phyloP scores from a whole-genome alignment of 1,140 invertebrate species.

The Micrasema minimum region DNA sequence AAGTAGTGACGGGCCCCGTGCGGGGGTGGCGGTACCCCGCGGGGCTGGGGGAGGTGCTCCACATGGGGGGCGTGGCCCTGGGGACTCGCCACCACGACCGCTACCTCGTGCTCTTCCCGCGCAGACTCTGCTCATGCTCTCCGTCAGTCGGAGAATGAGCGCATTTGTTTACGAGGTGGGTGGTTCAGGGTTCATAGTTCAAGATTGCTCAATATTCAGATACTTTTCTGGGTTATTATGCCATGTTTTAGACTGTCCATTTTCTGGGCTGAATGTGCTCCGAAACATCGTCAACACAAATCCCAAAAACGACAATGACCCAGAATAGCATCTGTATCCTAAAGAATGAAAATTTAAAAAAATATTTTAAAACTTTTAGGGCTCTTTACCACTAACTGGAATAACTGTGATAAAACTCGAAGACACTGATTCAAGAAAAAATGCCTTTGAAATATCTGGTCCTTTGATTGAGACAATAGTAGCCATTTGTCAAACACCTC shows the following conservation, averaged over 20 bases:
- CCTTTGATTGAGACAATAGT: constrained; percentile 90
- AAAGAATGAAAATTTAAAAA: too few species aligned
- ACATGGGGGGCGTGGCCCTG: constrained; percentile 90
- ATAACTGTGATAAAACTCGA: constrained; percentile 82
- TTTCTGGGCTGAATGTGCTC: too few species aligned
- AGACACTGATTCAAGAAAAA: constrained; percentile 82
- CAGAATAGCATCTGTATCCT: too few species aligned
- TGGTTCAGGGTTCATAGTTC: too few species aligned
- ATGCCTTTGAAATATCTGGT: constrained; percentile 94
- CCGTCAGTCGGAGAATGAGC: constrained; percentile 89
- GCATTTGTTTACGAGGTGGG: constrained; percentile 94
- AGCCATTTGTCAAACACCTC: constrained; percentile 85
- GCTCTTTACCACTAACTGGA: constrained; percentile 88
- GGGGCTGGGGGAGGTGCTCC: constrained; percentile 79
- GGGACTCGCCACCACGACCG: constrained; percentile 85
- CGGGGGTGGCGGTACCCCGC: constrained; percentile 93
- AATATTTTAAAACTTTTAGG: too few species aligned
- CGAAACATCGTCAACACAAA: too few species aligned
- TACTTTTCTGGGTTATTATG: too few species aligned
- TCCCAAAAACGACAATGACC: too few species aligned
- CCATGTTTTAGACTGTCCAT: too few species aligned
- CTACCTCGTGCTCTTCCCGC: constrained; percentile 93
- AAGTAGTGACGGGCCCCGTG: constrained; percentile 93
- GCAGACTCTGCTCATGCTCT: constrained; percentile 86
- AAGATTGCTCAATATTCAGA: too few species aligned